Conservation (phyloP, 2,797 vertebrate species). For the Squalus acanthias region DNA sequence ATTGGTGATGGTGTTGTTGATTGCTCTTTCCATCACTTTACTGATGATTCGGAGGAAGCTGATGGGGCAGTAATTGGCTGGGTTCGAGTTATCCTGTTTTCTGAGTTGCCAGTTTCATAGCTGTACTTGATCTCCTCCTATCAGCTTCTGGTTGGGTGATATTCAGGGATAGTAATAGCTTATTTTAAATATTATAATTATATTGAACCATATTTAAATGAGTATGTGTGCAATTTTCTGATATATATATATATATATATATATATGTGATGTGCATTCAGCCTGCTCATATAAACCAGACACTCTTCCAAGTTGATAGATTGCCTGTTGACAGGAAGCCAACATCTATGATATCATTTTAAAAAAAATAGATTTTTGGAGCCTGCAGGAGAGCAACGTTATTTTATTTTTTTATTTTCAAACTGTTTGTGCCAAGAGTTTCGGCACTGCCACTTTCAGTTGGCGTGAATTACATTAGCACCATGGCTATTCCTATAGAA, state of each 20-base stretch:
- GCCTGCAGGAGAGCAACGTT: background rate
- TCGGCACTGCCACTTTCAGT: background rate
- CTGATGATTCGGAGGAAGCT: background rate
- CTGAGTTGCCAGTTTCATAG: background rate
- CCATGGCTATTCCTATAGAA: background rate
- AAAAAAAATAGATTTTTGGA: background rate
- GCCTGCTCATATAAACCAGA: background rate
- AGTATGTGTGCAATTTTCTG: background rate
- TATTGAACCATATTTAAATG: background rate
- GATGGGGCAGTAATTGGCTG: background rate
- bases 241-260: too few relatives aligned
- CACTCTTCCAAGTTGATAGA: background rate
- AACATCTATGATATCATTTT: background rate
- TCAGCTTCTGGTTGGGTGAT: background rate
- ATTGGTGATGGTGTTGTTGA: background rate
- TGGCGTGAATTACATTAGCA: background rate
- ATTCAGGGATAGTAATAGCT: background rate
- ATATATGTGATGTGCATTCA: background rate
- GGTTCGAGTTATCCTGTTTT: background rate
- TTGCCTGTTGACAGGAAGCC: background rate
- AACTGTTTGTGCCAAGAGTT: background rate
- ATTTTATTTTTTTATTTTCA: too few relatives aligned
- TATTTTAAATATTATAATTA: background rate
- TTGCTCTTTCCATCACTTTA: background rate
- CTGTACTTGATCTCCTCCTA: background rate